Evolutionary conservation across 2,888 invertebrate genomes (phyloP).

Genomic region (Epinotia brunnichana): DNA sequence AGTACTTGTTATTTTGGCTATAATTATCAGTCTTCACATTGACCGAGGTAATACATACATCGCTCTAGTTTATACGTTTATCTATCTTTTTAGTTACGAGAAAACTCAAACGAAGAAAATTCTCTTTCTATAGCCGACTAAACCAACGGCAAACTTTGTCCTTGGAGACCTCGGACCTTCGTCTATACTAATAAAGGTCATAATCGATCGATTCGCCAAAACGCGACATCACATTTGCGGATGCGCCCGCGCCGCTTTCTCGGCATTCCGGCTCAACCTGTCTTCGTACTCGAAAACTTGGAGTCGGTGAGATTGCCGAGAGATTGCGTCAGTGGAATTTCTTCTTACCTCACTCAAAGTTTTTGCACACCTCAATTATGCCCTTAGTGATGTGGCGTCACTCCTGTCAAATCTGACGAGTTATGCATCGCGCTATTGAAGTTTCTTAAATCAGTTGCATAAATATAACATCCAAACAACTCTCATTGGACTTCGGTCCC

Average conservation of each 20-base stretch:
- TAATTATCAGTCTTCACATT: too few relatives aligned
- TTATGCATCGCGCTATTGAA: too few relatives aligned
- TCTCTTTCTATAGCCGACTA: not conserved
- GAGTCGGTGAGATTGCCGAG: constrained; percentile 9
- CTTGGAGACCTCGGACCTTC: not conserved
- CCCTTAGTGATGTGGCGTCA: too few relatives aligned
- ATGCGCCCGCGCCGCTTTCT: constrained; percentile 65
- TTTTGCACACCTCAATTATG: not conserved
- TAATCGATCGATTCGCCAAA: constrained; percentile 41
- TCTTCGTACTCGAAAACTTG: constrained; percentile 45
- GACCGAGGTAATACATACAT: too few relatives aligned
- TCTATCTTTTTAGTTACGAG: too few relatives aligned
- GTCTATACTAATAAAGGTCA: constrained; percentile 18
- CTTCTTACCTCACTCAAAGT: not conserved
- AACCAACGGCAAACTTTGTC: not conserved
- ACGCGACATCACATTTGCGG: constrained; percentile 50
- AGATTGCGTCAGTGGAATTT: constrained; percentile 17
- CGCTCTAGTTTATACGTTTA: too few relatives aligned
- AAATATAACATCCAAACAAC: too few relatives aligned
- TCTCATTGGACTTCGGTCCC: too few relatives aligned
- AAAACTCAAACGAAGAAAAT: not conserved
- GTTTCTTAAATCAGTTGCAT: too few relatives aligned
- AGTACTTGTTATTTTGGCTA: too few relatives aligned
- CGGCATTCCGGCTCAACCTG: constrained; percentile 68
- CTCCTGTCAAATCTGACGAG: too few relatives aligned